Base-by-base conservation (phyloP, 92 coral and sea anemone genomes). In the Paragorgia papillata region DNA sequence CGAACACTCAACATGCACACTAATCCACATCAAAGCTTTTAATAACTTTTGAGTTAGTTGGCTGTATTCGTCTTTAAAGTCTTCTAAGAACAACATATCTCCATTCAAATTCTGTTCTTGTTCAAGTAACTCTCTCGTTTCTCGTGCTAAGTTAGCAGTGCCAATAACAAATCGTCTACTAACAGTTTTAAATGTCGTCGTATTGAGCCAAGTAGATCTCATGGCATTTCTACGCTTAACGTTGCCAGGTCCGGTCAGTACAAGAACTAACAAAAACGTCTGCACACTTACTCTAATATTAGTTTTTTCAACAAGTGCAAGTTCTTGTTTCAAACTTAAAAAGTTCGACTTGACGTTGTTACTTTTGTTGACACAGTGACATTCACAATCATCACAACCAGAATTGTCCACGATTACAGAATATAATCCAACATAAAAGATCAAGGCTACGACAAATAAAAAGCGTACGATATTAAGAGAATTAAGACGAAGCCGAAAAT, bases 211-310 rank as follows among this genome's bases (percentile, higher is more conserved):
- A 1, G 99, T 95, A 49, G 80, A 78, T 40, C 99, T 81, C 26
- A 95, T 79, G 13, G 89, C 84, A 87, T 91, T 82, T 89, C 99
- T 75, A 76, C 90, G 80, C 53, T 95, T 80, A 18, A 89, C 87
- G 34, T 86, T 88, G n/a, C 18, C 44, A n/a, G 99, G 99, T 4
- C 97, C 85, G 28, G 99, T 81, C 63, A 95, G 84, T 19, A 95
- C 75, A 82, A 91, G 68, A 12, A 89, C 79, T 54, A 91, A 74
- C 24, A 95, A 41, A 70, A 86, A 91, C 9, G 90, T 80, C 7
- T 84, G 82, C 18, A 53, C 40, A 51, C 58, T 62, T 22, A 9
- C 54, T 61, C 32, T 12, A 43, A 66, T 29, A 68, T 46, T 17
- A 18, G 31, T 7, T 54, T 19, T 22, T 53, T 54, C 19, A 18